Base-by-base conservation (phyloP, 1,140 invertebrate species). In the Ephestia elutella region DNA sequence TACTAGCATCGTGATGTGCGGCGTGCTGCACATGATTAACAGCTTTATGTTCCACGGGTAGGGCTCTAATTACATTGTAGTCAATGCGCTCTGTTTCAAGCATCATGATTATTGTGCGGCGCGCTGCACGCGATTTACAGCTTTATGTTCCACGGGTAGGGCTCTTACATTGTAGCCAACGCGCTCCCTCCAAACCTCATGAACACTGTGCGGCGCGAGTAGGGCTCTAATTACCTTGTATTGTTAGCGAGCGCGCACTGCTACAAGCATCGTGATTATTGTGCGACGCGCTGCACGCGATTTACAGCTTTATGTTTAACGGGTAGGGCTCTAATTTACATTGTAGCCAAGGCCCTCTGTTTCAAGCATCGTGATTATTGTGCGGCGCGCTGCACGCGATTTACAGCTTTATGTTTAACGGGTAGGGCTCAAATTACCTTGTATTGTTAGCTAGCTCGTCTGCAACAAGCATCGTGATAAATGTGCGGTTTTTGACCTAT, bases 1-100 rank as follows among this genome's bases (percentile, higher is more conserved):
- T n/a, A n/a, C n/a, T n/a, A 11, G 32, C 32, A 38, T 11, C 8
- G 11, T 10, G 5, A 28, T n/a, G n/a, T n/a, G n/a, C 8, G 96
- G 97, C 70, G 97, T 69, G 30, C 30, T 32, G 7, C 11, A 32
- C 30, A 9, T 9, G 30, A 32, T 32, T 32, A 5, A 11, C 38
- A 32, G 4, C 30, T 32, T 32, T 32, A 32, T 32, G 30, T 32
- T 10, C 30, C 3, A 32, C 11, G 11, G 7, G 11, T 32, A 32
- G 11, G 9, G 7, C 11, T 32, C 30, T 10, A 1, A 32, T 10
- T 32, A 8, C 30, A 3, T 32, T 32, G 30, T 10, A 7, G 4
- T 10, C 15, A 2, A 10, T 15, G 38, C 5, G 2, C 13, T 15
- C 38, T 7, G 21, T 7, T 25, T 3, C 30, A 32, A 4, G 30